phyloP scores from a whole-genome alignment of 2,797 vertebrate genomes.

The Hybognathus amarus region DNA sequence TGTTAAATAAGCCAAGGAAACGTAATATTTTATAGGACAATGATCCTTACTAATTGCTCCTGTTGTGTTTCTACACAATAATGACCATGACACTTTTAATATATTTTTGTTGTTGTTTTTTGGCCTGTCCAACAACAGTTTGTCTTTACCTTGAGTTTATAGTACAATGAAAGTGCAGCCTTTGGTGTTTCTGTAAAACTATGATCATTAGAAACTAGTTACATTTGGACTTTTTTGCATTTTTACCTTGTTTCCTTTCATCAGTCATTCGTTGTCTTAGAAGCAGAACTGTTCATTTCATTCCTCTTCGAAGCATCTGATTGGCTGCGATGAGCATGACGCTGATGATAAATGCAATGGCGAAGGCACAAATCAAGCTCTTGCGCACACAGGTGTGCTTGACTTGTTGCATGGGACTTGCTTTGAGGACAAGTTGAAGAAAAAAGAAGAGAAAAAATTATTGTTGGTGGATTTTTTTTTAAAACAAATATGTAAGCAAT shows the following conservation, averaged over 20 bases:
- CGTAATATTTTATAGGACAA: not conserved
- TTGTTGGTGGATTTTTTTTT: not conserved
- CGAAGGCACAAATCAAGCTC: constrained; percentile 98
- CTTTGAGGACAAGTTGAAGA: constrained; percentile 75
- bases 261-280: constrained; percentile 6
- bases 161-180: constrained; percentile 25
- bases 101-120: not conserved
- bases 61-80: not conserved
- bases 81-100: not conserved
- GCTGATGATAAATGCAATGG: constrained; percentile 97
- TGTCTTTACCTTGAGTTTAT: constrained; percentile 30
- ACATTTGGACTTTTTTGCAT: constrained; percentile 28
- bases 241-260: constrained; percentile 32
- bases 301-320: constrained; percentile 96
- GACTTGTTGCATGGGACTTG: constrained; percentile 96
- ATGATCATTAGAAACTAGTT: constrained; percentile 10
- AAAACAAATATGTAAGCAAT: too few relatives aligned
- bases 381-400: constrained; percentile 97
- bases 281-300: constrained; percentile 82
- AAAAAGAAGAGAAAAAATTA: constrained; percentile 24
- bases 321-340: constrained; percentile 98
- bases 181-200: constrained; percentile 43
- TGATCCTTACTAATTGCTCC: constrained; percentile 2
- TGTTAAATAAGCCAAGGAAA: constrained; percentile 1
- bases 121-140: constrained; percentile 9